Base-by-base conservation (phyloP, 2,888 invertebrate species). In the Scaeva pyrastri region DNA sequence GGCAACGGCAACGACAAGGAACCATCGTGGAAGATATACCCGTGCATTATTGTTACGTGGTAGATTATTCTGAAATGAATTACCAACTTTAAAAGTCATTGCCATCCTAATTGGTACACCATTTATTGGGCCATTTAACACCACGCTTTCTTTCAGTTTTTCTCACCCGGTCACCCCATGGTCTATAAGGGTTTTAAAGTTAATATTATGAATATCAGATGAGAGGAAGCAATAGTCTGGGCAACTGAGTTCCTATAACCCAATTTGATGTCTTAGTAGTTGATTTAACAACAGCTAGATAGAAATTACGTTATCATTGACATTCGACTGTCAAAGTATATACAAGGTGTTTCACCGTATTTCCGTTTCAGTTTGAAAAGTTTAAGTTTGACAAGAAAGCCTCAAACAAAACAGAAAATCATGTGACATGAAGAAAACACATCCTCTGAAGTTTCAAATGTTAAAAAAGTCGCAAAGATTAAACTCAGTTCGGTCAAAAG, bases 1-100 rank as follows among this genome's bases (percentile, higher is more conserved):
- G n/a, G n/a, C n/a, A n/a, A n/a, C n/a, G n/a, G n/a, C n/a, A n/a
- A n/a, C n/a, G n/a, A n/a, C n/a, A n/a, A n/a, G n/a, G n/a, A n/a
- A n/a, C n/a, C 16, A 64, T 19, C 48, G 31, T 31, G 0, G n/a
- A 31, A 52, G 52, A 52, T 36, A 68, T 62, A 74, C 36, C 14
- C 70, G 39, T 71, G 79, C 79, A 84, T 80, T 75, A 84, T 80
- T 75, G 64, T 80, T 75, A 71, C 80, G 66, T 80, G 84, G 84
- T 75, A 75, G 80, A 84, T 84, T 84, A 84, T 64, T 72, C 75
- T 75, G 52, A 70, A 80, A 79, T 79, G 80, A 80, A 84, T 84
- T 80, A 80, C 70, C 64, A 75, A 80, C 84, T 72, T 71, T 79
- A 66, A 78, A 76, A 84, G 84, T 75, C 75, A 66, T 72, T 64